Evolutionary conservation across 2,113 vertebrate species (phyloP), one percentile per base, ranked within the genome.

Genomic region (Amphilophus citrinellus): DNA sequence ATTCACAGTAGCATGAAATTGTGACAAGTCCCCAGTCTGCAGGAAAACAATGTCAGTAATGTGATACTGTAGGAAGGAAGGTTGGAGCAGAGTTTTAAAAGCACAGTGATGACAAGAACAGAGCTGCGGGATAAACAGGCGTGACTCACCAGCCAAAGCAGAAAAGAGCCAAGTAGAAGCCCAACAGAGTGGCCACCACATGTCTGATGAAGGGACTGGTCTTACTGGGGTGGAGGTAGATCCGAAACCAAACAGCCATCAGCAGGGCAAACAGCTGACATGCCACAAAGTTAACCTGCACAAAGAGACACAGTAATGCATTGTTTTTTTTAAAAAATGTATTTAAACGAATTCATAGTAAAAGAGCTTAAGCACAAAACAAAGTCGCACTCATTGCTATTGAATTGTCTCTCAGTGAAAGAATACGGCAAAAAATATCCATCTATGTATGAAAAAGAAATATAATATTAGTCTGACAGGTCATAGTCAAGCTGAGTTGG

Each of bases 81-180:
- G 50, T 60, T 35, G 57, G 59, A 63, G 13, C 3, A 8, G 18
- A 79, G 61, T 50, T 42, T 39, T 9, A 18, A 83, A 35, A 68
- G 24, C 61, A 73, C 62, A 59, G 56, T 3, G 42, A 73, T 53
- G 85, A 87, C 20, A 78, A 76, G 65, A 50, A 39, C 24, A 85
- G 53, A 84, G 37, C 7, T 44, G 84, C 3, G 18, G 53, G 75
- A 62, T 47, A 59, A 32, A 66, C 62, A 76, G 27, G 24, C 42
- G 68, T 77, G 90, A 97, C 98, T 98, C 96, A 99, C 98, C 98
- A 99, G 96, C 98, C 98, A 89, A 99, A 99, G 96, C 98, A 99
- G 97, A 99, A 99, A 92, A 99, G 96, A 90, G 98, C 98, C 96
- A 99, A 96, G 94, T 99, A 99, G 95, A 99, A 97, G 93, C 98